Evolutionary conservation across 2,113 vertebrate species (phyloP), one percentile per base, ranked within the genome.

Genomic region (Thunnus thynnus): DNA sequence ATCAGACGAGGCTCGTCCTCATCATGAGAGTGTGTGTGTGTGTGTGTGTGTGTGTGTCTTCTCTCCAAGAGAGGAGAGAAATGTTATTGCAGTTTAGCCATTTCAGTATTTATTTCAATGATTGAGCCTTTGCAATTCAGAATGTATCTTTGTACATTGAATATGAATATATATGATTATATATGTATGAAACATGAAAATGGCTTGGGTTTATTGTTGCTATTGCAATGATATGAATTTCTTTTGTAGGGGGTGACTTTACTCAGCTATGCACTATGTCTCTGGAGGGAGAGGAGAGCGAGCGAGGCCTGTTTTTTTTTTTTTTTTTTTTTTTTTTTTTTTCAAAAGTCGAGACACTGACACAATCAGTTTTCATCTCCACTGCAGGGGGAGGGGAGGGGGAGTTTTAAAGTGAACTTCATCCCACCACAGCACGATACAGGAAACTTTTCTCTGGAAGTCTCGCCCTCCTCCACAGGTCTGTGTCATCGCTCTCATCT

Each of bases 121-220:
- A 97, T 96, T 95, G 95, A 97, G 96, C 96, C 96, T 97, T 95
- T 96, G 96, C 95, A 96, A 96, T 97, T 96, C 96, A 89, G 97
- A 98, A 97, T 99, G 97, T 98, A 98, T 97, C 96, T 98, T 97
- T 99, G 97, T 98, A 98, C 95, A 97, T 96, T 95, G 94, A 95
- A 96, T 83, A 91, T 83, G 95, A 96, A 96, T 79, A 88, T 90
- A 76, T 48, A 78, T 82, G 94, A 96, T 88, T 92, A 95, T 90
- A 96, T 97, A 95, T 97, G 95, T 97, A 96, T 97, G 95, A 96
- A 97, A 97, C 93, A 85, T 74, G 55, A 61, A 88, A 78, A 88
- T 27, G 92, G 72, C 18, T 90, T 93, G 72, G 72, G 71, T 90
- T 95, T 95, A 65, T 93, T 95, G 50, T 71, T 80, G 58, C 76